Base-by-base conservation (phyloP, 1,140 invertebrate species). In the Drosophila tsacasi region DNA sequence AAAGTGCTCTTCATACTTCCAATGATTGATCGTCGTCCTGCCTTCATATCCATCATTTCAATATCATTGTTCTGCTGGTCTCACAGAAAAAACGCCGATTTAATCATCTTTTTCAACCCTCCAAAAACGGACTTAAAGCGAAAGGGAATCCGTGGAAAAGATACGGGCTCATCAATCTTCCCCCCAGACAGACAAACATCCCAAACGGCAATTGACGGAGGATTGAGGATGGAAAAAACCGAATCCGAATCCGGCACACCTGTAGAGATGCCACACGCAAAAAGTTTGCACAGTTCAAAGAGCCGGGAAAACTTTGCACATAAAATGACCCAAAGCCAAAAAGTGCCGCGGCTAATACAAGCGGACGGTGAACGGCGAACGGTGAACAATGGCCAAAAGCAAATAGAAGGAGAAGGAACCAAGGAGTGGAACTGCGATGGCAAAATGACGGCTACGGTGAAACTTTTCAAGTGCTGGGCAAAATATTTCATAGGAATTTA, bases 401-500 rank as follows among this genome's bases (percentile, higher is more conserved):
- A 77, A 71, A 71, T 69, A 68, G 52, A 57, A 60, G 49, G 23
- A 19, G 25, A 27, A 10, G 25, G 13, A 27, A 9, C 25, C 47
- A 50, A 12, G 27, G 27, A 52, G 49, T 52, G 47, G 59, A 32
- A 12, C 23, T 25, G 39, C 25, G 23, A 55, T 35, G n/a, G 50
- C 50, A 52, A 58, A 49, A 62, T 68, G 66, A 46, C 54, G 61
- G 42, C 39, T 40, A 59, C 59, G 44, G 19, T 25, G 67, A 79
- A 89, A 90, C 78, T 89, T 89, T 84, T 90, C 85, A 90, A 89
- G 85, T 85, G 78, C 84, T 81, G 84, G 84, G 69, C 74, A 59
- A 90, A 79, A 85, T 89, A 89, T 90, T 89, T 90, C 78, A 75
- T 61, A 81, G 81, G 84, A 89, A 89, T 90, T 89, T 89, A 90